These are phyloP conservation scores for Malurus elegans DNA, from an alignment of 2,113 vertebrate species.

Conservation along the genomic window DNA sequence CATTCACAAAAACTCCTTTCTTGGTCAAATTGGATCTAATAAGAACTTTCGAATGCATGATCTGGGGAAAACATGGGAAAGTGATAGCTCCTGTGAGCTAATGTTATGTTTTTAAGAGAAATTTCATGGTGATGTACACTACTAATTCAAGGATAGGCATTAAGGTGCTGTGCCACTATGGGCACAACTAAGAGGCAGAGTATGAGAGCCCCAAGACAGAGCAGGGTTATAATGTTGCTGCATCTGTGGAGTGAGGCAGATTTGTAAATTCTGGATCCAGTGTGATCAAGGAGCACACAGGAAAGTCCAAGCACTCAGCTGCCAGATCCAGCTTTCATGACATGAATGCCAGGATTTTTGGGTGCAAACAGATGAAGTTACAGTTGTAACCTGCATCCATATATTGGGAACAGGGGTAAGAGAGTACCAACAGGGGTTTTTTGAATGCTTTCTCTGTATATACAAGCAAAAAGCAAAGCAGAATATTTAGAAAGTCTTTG, in stretches of 20 bases:
- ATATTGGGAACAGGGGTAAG: not conserved
- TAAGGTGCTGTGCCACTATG: not conserved
- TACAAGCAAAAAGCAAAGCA: not conserved
- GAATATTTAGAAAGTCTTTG: not conserved
- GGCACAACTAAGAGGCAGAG: not conserved
- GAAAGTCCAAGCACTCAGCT: not conserved
- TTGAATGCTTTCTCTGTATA: not conserved
- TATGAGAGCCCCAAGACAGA: not conserved
- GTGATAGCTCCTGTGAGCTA: not conserved
- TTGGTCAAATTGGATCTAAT: not conserved
- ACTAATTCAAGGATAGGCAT: not conserved
- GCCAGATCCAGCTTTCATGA: not conserved
- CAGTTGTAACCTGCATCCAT: not conserved
- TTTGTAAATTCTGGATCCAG: not conserved
- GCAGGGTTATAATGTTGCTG: not conserved
- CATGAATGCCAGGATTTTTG: not conserved
- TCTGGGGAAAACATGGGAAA: not conserved
- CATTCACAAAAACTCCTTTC: not conserved
- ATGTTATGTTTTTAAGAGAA: not conserved
- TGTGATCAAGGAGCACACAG: not conserved
- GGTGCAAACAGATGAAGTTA: not conserved
- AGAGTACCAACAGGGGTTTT: not conserved
- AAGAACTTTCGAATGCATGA: not conserved
- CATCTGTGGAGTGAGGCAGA: rapidly evolving
- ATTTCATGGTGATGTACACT: not conserved